These are phyloP conservation scores for Synaphobranchus kaupii DNA, from an alignment of 2,797 vertebrate genomes.

Conservation along the genomic window DNA sequence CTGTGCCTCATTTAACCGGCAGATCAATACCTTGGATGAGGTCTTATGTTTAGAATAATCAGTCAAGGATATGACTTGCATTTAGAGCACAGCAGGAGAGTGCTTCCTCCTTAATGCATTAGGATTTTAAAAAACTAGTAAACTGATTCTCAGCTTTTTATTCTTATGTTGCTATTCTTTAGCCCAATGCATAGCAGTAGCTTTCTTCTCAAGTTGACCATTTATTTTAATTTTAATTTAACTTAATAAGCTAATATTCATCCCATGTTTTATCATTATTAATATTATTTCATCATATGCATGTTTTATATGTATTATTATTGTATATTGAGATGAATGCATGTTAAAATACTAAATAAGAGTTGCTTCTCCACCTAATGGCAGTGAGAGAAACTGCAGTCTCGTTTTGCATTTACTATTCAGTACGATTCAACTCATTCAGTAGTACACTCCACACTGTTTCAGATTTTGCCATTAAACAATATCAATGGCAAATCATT, in stretches of 20 bases:
- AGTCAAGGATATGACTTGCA: conserved; percentile 43
- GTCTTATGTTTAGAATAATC: conserved; percentile 29
- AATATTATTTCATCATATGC: background rate
- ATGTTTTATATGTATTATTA: background rate
- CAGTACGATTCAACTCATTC: background rate
- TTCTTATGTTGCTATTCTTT: conserved; percentile 29
- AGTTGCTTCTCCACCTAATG: conserved; percentile 66
- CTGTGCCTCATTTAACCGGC: conserved; percentile 29
- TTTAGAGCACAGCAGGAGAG: conserved; percentile 41
- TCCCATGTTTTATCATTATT: background rate
- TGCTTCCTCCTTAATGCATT: conserved; percentile 52
- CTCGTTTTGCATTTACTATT: background rate
- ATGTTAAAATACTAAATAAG: conserved; percentile 31
- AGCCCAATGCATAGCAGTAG: background rate
- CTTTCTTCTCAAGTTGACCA: background rate
- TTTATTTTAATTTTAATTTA: background rate
- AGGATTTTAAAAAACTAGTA: conserved; percentile 27
- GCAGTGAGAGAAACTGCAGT: conserved; percentile 42
- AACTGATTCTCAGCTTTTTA: conserved; percentile 35
- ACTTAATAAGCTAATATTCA: background rate
- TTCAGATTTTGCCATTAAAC: background rate
- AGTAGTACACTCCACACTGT: background rate
- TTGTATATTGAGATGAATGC: background rate
- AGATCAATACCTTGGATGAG: conserved; percentile 31
- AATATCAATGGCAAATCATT: background rate